Percentiles rank a stretch among this genome's conserved stretches.
Evolutionary conservation across 37 sponge, comb jelly and placozoan species (phyloP).

Genomic region (Beroe forskalii): DNA sequence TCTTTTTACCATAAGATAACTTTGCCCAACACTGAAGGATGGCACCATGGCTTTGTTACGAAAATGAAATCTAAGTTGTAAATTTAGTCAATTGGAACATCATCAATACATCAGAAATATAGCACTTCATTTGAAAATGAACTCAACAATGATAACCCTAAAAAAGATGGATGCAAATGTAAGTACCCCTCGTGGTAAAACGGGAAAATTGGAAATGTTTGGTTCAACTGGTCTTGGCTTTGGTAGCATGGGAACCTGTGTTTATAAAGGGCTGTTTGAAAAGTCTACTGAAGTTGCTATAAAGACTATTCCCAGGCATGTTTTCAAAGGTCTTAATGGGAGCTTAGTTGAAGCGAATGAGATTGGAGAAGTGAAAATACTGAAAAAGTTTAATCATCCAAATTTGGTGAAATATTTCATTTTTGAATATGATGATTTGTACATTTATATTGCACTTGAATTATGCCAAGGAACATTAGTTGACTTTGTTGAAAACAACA

Average conservation of each 20-base stretch:
- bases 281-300: neutral
- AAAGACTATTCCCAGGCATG: neutral
- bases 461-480: neutral
- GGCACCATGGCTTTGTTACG: too few relatives aligned
- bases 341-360: too few relatives aligned
- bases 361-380: neutral
- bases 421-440: neutral
- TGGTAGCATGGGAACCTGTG: constrained; percentile 46
- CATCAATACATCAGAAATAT: too few relatives aligned
- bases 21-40: too few relatives aligned
- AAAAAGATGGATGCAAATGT: too few relatives aligned
- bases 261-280: constrained; percentile 12
- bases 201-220: neutral
- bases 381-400: constrained; percentile 7
- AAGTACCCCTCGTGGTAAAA: too few relatives aligned
- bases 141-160: constrained; percentile 10
- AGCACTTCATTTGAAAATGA: neutral
- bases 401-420: neutral
- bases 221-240: neutral
- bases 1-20: constrained; percentile 77
- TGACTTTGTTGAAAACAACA: neutral
- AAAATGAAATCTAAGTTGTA: too few relatives aligned
- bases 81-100: too few relatives aligned
- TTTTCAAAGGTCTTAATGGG: neutral
- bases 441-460: constrained; percentile 4